Evolutionary conservation across 2,113 vertebrate genomes (phyloP), one percentile per base, ranked within the genome.

Genomic region (Sardina pilchardus): DNA sequence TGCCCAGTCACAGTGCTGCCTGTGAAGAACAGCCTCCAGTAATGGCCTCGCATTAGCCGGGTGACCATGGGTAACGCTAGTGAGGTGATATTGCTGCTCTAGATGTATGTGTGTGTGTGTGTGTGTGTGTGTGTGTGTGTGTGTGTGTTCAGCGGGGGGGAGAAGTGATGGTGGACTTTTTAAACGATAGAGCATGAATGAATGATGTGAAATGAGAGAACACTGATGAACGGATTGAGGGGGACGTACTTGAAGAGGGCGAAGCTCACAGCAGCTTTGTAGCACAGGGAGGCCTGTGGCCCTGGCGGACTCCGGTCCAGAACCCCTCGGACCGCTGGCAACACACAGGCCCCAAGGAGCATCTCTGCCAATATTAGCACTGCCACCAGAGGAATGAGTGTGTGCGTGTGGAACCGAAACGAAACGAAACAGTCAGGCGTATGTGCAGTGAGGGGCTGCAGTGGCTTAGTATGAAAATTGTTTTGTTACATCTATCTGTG

Each of bases 11-110:
- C 44, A 39, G 0, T 84, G 10, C 0, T 34, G 83, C 81, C 47
- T 17, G 4, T 56, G 50, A 14, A 4, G 19, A 56, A 17, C 50
- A 56, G 50, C 3, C 19, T 56, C 50, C 50, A 21, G 19, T 56
- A 56, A 56, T 14, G 9, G 45, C 45, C 43, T 45, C 84, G 63
- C 78, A 89, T 86, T 78, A 81, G 80, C 0, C 48, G 48, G 67
- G 50, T 45, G 89, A 89, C 81, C 88, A 85, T 92, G 87, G 81
- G 86, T 90, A 90, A 82, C 85, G 87, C 93, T 87, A 89, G 84
- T 81, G 88, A 80, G 89, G 90, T 90, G 63, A 88, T 83, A 89
- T 84, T 86, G 90, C 85, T 87, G 90, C 90, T 89, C 80, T 88
- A 81, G 88, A 81, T 84, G 86, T 90, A 21, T 89, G 85, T 81